These are phyloP conservation scores for Tenthredo livida DNA, from an alignment of 2,888 invertebrate species.

Conservation along the genomic window DNA sequence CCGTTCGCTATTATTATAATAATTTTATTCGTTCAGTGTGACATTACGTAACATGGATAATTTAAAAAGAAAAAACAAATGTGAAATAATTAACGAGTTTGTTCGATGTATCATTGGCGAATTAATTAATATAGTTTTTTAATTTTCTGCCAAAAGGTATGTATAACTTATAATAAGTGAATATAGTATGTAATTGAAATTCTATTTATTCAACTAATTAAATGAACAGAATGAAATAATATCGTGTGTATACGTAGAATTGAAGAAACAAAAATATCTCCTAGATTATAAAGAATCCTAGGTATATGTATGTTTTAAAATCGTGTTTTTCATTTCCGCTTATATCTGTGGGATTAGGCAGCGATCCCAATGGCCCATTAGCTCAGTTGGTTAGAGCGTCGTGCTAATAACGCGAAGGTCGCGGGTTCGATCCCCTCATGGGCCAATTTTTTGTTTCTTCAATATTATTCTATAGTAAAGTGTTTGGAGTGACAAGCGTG, in stretches of 20 bases:
- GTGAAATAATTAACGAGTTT: not conserved
- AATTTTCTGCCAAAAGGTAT: not conserved
- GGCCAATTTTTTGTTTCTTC: constrained; percentile 61
- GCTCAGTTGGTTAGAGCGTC: constrained; percentile 74
- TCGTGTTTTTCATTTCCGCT: not conserved
- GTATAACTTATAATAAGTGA: not conserved
- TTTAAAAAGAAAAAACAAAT: not conserved
- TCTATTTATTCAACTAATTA: not conserved
- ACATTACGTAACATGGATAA: not conserved
- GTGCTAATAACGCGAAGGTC: constrained; percentile 75
- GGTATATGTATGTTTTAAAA: not conserved
- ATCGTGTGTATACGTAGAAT: not conserved
- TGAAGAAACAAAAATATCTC: not conserved
- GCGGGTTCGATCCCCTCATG: constrained; percentile 73
- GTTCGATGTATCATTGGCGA: not conserved
- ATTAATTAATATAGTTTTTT: not conserved
- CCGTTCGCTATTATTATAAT: constrained; percentile 5
- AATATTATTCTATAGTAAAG: not conserved
- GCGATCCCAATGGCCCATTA: constrained; percentile 69
- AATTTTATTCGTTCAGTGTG: not conserved
- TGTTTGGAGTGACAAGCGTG: not conserved
- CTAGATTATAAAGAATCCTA: no score
- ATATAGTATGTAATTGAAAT: not conserved
- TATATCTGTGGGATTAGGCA: not conserved
- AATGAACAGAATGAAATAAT: not conserved